Evolutionary conservation across 2,888 invertebrate species (phyloP), one percentile per base, ranked within the genome.

Genomic region (Teleogryllus oceanicus): DNA sequence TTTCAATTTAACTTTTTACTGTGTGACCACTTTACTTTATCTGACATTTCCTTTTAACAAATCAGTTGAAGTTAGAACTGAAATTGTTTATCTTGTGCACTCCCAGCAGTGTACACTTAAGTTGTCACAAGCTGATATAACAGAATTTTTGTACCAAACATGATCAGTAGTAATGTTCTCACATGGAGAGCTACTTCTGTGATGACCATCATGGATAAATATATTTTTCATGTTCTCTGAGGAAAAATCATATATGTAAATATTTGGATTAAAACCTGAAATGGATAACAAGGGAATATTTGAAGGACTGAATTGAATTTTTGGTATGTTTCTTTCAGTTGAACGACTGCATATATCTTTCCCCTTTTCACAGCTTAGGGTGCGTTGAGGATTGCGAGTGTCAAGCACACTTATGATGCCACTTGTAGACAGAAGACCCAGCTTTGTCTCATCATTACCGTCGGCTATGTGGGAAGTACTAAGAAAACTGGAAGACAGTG

Each of bases 221-320:
- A 80, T n/a, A 11, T n/a, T n/a, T 11, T 78, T 78, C 20, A 79
- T 51, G 2, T 79, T 24, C 49, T 74, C 50, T 51, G 21, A 51
- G 12, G 24, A 74, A 49, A 24, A 74, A 50, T 79, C 75, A 50
- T 77, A 78, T n/a, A 80, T 37, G 74, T 80, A 79, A 21, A 80
- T 77, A 74, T 80, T 77, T 20, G 62, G 74, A 79, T 80, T 77
- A 80, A 80, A 80, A 49, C 80, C 80, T 74, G 80, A 80, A 49
- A 77, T 24, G 21, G 80, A 80, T 24, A 80, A 49, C 11, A 24
- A 8, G 18, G 11, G 49, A 11, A n/a, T 13, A n/a, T 74, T 20
- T 18, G 24, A 37, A 50, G 76, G 78, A 37, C 77, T 51, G 74
- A 80, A 76, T 49, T 49, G 49, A 18, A 50, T 13, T 62, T n/a